Conservation (phyloP, 2,113 vertebrate species). For the Melierax canorus region DNA sequence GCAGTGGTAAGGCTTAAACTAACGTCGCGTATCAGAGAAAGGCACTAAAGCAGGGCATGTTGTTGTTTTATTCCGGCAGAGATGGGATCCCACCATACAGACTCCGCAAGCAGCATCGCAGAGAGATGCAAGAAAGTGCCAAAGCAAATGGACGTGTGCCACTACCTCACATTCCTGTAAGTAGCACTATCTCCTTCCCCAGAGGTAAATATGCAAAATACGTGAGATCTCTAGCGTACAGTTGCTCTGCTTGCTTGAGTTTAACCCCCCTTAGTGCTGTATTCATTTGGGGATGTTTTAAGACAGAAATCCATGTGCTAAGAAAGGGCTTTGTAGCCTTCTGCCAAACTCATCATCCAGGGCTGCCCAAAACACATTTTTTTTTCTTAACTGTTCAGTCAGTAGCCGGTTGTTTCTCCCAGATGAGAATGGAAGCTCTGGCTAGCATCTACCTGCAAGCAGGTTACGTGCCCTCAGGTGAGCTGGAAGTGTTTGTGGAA, state of each 20-base stretch:
- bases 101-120: conserved; percentile 92
- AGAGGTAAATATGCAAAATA: conserved; percentile 17
- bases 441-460: background rate
- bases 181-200: conserved; percentile 52
- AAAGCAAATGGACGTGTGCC: conserved; percentile 96
- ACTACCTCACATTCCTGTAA: conserved; percentile 99
- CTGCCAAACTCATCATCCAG: background rate
- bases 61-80: conserved; percentile 69
- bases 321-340: background rate
- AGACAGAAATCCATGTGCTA: background rate
- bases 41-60: background rate
- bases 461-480: background rate
- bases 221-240: background rate
- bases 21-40: accelerated
- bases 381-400: background rate
- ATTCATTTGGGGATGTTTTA: background rate
- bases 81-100: conserved; percentile 94
- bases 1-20: background rate
- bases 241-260: background rate
- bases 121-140: conserved; percentile 98
- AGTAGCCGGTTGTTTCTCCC: background rate
- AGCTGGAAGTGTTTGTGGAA: background rate
- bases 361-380: background rate
- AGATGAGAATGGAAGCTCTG: background rate
- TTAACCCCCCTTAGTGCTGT: background rate